A percentile compares a stretch with the other conserved stretches of the same genome.
phyloP scores from a whole-genome alignment of 2,113 vertebrate species.

The Tapirus terrestris region DNA sequence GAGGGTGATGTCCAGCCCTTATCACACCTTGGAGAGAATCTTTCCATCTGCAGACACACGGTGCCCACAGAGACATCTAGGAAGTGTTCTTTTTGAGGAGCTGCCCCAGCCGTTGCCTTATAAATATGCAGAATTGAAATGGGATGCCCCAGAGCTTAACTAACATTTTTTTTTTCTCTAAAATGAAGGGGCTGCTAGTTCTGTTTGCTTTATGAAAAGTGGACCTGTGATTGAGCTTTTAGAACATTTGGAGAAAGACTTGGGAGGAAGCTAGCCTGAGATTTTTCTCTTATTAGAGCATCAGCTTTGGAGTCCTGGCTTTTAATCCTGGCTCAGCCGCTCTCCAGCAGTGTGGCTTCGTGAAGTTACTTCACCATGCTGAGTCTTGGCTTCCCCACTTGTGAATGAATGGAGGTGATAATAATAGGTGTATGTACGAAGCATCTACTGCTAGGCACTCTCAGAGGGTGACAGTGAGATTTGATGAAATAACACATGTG shows the following conservation, averaged over 20 bases:
- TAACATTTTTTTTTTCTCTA: background rate
- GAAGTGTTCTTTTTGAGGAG: background rate
- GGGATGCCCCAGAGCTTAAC: background rate
- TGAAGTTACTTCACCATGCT: background rate
- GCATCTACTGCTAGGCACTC: no score
- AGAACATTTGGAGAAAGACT: background rate
- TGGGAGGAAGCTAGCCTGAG: background rate
- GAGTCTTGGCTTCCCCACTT: background rate
- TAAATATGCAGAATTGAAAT: background rate
- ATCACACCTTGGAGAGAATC: background rate
- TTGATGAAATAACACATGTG: background rate
- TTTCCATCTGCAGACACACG: background rate
- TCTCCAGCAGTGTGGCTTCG: background rate
- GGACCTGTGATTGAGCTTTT: background rate
- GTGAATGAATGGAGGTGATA: background rate
- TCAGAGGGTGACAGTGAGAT: background rate
- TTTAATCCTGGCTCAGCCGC: background rate
- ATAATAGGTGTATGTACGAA: background rate
- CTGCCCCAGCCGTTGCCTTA: background rate
- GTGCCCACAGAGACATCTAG: background rate
- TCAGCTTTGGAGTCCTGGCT: background rate
- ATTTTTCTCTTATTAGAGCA: background rate
- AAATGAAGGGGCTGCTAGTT: constrained; percentile 22
- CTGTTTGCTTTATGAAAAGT: background rate
- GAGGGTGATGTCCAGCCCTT: background rate